Conservation (phyloP, 2,797 vertebrate genomes). For the Anomalospiza imberbis region DNA sequence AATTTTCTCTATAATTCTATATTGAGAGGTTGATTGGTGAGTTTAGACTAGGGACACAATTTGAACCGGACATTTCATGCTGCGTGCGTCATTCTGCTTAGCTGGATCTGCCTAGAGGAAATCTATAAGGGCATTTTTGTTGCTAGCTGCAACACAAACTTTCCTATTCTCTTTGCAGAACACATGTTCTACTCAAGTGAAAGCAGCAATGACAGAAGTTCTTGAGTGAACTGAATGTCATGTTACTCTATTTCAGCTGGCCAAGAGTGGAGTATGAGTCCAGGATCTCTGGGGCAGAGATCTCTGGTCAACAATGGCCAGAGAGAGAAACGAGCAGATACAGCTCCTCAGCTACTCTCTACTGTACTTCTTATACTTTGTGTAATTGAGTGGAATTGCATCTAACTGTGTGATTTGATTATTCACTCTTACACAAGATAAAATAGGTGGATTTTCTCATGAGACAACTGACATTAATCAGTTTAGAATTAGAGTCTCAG, state of each 20-base stretch:
- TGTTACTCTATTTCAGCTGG: not conserved
- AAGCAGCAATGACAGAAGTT: not conserved
- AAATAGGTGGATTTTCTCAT: not conserved
- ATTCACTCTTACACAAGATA: not conserved
- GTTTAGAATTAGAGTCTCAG: not conserved
- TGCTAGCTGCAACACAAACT: not conserved
- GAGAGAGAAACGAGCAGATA: not conserved
- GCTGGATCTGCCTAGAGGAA: not conserved
- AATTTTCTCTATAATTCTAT: not conserved
- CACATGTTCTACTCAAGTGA: not conserved
- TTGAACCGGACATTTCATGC: not conserved
- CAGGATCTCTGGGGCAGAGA: not conserved
- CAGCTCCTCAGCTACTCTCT: not conserved
- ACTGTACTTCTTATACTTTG: not conserved
- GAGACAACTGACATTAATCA: not conserved
- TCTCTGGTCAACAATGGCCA: not conserved
- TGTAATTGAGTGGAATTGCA: not conserved
- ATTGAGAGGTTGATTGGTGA: not conserved
- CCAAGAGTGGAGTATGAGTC: not conserved
- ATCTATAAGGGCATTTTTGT: not conserved
- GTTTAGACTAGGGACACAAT: not conserved
- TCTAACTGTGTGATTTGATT: not conserved
- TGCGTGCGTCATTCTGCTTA: accelerated
- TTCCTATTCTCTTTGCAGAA: not conserved
- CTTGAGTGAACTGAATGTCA: not conserved